Conservation (phyloP, 2,797 vertebrate species). For the Melanotaenia pygmaea region DNA sequence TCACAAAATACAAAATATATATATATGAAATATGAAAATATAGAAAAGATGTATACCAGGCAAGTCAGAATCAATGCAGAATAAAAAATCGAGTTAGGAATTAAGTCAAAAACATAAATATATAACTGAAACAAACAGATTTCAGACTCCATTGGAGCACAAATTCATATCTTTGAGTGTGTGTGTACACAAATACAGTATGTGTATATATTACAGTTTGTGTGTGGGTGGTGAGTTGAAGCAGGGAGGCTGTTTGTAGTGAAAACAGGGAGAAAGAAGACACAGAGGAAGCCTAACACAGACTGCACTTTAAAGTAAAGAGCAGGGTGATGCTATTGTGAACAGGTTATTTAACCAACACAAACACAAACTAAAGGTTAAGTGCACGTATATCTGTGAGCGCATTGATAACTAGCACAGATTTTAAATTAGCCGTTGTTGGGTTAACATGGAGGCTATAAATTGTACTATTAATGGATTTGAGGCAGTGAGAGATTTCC, state of each 20-base stretch:
- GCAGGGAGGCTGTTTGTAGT: slow-evolving; percentile 69
- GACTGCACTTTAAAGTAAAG: slow-evolving; percentile 74
- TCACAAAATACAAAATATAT: too few relatives aligned
- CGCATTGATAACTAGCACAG: slow-evolving; percentile 11
- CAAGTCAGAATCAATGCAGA: too few relatives aligned
- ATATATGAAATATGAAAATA: too few relatives aligned
- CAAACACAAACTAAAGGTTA: slow-evolving; percentile 24
- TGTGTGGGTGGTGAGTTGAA: slow-evolving; percentile 42
- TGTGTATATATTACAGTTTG: slow-evolving; percentile 40
- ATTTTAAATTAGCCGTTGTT: slow-evolving; percentile 11
- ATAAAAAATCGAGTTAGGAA: too few relatives aligned
- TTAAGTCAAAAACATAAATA: not conserved
- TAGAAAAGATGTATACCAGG: too few relatives aligned
- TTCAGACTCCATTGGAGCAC: slow-evolving; percentile 7
- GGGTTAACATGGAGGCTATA: slow-evolving; percentile 30
- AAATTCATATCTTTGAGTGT: slow-evolving; percentile 2
- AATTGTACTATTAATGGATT: slow-evolving; percentile 59
- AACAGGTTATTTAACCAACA: slow-evolving; percentile 59
- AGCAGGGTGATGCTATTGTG: slow-evolving; percentile 62
- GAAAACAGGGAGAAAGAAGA: slow-evolving; percentile 75
- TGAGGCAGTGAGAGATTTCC: slow-evolving; percentile 59
- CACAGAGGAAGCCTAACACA: slow-evolving; percentile 77
- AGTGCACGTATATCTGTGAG: slow-evolving; percentile 10
- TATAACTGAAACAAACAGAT: not conserved
- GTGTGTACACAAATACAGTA: slow-evolving; percentile 39